These are phyloP conservation scores for Drosophila ficusphila DNA, from an alignment of 1,140 invertebrate species.

Conservation along the genomic window DNA sequence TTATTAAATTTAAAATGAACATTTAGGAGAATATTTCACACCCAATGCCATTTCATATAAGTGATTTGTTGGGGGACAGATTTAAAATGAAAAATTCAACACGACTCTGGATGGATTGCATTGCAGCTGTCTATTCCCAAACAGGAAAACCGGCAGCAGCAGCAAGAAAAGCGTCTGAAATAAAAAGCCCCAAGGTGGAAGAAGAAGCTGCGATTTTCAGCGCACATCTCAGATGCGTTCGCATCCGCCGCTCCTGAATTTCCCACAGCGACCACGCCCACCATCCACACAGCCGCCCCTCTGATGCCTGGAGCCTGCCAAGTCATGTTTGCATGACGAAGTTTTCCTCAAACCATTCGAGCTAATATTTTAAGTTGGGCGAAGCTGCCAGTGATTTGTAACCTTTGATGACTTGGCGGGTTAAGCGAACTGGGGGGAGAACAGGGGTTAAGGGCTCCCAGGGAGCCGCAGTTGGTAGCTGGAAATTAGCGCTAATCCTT, in stretches of 20 bases:
- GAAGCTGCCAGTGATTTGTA: slow-evolving; percentile 48
- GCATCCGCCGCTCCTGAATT: slow-evolving; percentile 31
- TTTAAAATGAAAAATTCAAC: background rate
- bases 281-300: background rate
- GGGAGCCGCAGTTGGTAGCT: slow-evolving; percentile 15
- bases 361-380: slow-evolving; percentile 64
- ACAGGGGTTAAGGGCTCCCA: background rate
- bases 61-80: too few species aligned
- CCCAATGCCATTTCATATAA: too few species aligned
- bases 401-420: slow-evolving; percentile 49
- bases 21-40: too few species aligned
- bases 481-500: slow-evolving; percentile 63
- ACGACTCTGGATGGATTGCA: background rate
- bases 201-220: slow-evolving; percentile 71
- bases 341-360: slow-evolving; percentile 41
- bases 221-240: slow-evolving; percentile 48
- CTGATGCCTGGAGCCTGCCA: slow-evolving; percentile 42
- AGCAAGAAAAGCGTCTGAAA: slow-evolving; percentile 15
- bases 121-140: slow-evolving; percentile 48
- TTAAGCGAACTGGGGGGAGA: slow-evolving; percentile 4
- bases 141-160: slow-evolving; percentile 36
- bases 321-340: slow-evolving; percentile 80
- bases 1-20: too few species aligned
- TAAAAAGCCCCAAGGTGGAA: slow-evolving; percentile 21
- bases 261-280: slow-evolving; percentile 1